A percentile compares a stretch with the other conserved stretches of the same genome.
Conservation (phyloP, 2,113 vertebrate genomes). For the Caracal caracal region DNA sequence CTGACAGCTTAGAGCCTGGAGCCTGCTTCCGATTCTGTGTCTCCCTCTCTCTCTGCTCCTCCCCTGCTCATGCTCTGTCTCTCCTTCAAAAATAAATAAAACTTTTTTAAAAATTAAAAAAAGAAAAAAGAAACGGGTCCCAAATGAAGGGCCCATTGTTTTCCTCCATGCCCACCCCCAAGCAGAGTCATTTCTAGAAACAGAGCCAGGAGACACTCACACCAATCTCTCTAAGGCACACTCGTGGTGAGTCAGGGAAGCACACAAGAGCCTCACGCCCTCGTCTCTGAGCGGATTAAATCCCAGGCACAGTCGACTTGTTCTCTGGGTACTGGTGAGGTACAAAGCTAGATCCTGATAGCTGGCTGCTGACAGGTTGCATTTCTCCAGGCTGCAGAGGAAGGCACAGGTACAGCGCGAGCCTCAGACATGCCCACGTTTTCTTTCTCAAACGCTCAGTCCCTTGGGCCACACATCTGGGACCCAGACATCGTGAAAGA, state of each 20-base stretch:
- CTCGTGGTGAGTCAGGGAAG: not conserved
- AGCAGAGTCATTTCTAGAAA: accelerated
- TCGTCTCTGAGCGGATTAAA: not conserved
- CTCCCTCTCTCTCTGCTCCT: too few relatives aligned
- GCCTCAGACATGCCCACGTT: accelerated
- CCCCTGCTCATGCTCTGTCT: too few relatives aligned
- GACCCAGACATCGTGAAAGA: not conserved
- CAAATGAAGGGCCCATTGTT: not conserved
- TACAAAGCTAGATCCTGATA: not conserved
- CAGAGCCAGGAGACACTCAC: not conserved
- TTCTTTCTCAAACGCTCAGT: not conserved
- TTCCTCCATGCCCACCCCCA: accelerated
- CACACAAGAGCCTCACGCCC: accelerated
- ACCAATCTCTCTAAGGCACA: not conserved
- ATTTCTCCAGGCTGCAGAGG: slow-evolving; percentile 5
- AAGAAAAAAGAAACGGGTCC: too few relatives aligned
- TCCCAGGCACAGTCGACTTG: not conserved
- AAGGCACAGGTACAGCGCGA: accelerated
- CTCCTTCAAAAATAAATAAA: too few relatives aligned
- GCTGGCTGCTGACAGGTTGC: accelerated
- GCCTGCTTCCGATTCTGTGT: too few relatives aligned
- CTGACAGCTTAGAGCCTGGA: too few relatives aligned
- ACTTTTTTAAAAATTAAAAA: too few relatives aligned
- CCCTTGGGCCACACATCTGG: not conserved
- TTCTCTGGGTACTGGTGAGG: not conserved